Evolutionary conservation across 2,113 vertebrate species (phyloP).

Genomic region (Gulo gulo): DNA sequence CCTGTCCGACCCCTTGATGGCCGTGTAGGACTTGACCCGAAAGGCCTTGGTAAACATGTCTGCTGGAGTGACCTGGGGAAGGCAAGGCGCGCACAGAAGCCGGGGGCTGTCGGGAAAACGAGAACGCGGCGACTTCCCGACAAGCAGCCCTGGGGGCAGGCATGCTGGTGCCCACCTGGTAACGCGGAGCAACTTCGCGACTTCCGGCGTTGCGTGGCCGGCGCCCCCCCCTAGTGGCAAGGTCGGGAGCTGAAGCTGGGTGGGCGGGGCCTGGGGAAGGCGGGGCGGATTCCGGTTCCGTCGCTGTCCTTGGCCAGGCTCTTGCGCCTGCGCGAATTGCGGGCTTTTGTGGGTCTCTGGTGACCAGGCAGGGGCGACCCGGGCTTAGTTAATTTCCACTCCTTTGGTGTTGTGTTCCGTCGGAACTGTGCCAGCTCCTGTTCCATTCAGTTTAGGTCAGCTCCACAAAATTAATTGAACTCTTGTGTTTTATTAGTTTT

Average conservation of each 20-base stretch:
- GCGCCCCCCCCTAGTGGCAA: neutral
- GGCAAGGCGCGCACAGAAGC: slow-evolving; percentile 5
- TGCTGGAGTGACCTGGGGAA: slow-evolving; percentile 47
- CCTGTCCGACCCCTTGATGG: slow-evolving; percentile 96
- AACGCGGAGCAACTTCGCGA: neutral
- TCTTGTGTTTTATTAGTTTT: neutral
- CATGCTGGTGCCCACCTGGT: slow-evolving; percentile 55
- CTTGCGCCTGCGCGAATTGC: too few species aligned
- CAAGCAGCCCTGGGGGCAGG: slow-evolving; percentile 28
- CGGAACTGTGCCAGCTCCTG: neutral
- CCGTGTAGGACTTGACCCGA: slow-evolving; percentile 93
- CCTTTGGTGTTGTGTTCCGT: accelerated
- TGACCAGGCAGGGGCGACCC: too few species aligned
- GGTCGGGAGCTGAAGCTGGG: neutral
- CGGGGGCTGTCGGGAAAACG: neutral
- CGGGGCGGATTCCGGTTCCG: neutral
- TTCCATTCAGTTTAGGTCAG: neutral
- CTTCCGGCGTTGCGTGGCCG: neutral
- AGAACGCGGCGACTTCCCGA: neutral
- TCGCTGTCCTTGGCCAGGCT: accelerated
- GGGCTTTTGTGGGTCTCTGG: too few species aligned
- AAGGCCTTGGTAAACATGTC: slow-evolving; percentile 93
- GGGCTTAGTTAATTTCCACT: accelerated
- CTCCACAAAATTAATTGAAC: neutral
- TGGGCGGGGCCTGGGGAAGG: neutral